Evolutionary conservation across 2,113 vertebrate species (phyloP).

Genomic region (Acrocephalus kingi): DNA sequence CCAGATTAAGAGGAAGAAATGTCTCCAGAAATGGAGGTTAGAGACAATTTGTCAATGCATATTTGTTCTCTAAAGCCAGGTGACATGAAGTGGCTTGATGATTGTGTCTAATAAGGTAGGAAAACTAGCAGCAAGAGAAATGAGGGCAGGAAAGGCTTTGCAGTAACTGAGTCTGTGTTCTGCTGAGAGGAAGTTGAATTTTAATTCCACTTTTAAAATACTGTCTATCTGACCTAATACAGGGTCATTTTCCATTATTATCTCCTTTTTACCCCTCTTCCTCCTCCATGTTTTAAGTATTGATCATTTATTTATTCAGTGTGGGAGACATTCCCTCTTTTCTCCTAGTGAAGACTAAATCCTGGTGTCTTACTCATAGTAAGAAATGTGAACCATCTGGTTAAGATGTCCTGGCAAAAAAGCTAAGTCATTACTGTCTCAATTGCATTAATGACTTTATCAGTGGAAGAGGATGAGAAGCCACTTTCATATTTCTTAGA

Average conservation of each 20-base stretch:
- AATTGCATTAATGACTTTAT: neutral
- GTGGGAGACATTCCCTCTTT: neutral
- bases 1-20: neutral
- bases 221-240: neutral
- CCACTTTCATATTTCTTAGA: neutral
- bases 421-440: neutral
- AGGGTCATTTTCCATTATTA: neutral
- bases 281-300: neutral
- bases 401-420: neutral
- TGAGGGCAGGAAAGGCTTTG: neutral
- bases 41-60: neutral
- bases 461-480: neutral
- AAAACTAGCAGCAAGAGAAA: neutral
- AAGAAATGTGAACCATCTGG: neutral
- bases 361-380: neutral
- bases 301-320: neutral
- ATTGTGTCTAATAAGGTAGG: neutral
- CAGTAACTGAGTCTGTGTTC: neutral
- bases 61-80: neutral
- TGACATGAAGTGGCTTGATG: neutral
- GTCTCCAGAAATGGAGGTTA: neutral
- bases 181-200: neutral
- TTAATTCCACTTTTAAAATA: neutral
- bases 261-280: neutral
- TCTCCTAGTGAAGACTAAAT: neutral